A percentile compares a stretch with the other conserved stretches of the same genome.
These are phyloP conservation scores for Otus sunia DNA, from an alignment of 2,113 vertebrate species.

Conservation along the genomic window DNA sequence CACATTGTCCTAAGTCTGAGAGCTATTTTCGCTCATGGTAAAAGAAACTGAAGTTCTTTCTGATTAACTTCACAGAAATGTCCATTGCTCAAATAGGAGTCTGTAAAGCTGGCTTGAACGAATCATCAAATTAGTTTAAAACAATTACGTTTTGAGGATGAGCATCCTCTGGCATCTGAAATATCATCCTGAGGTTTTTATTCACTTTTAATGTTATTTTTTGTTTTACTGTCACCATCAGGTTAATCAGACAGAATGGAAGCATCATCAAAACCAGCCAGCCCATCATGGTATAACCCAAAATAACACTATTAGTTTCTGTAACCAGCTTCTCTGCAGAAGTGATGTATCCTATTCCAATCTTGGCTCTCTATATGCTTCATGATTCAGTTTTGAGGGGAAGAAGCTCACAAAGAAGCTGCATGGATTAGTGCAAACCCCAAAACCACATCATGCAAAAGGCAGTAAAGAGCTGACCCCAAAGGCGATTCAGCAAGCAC, in stretches of 20 bases:
- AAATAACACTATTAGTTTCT: background rate
- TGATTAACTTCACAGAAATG: slow-evolving; percentile 35
- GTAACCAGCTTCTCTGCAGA: background rate
- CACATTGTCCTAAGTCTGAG: background rate
- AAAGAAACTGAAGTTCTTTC: slow-evolving; percentile 16
- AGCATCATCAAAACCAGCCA: background rate
- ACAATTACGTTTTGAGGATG: background rate
- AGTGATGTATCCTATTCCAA: background rate
- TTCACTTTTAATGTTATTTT: background rate
- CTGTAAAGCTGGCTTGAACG: background rate
- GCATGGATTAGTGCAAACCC: background rate
- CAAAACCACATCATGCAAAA: background rate
- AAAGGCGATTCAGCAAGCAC: fast-evolving
- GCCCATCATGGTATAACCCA: background rate
- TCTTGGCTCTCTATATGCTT: background rate
- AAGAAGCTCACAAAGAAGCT: background rate
- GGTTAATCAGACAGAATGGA: slow-evolving; percentile 25
- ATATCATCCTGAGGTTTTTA: background rate
- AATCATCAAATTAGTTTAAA: slow-evolving; percentile 7
- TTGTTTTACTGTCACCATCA: background rate
- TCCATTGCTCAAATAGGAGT: slow-evolving; percentile 6
- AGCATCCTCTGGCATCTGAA: background rate
- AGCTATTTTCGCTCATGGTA: background rate
- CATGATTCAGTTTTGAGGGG: background rate
- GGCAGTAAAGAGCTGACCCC: background rate